Percentiles rank a stretch among this genome's conserved stretches.
Conservation (phyloP, 1,140 invertebrate genomes). For the Meloidogyne exigua region DNA sequence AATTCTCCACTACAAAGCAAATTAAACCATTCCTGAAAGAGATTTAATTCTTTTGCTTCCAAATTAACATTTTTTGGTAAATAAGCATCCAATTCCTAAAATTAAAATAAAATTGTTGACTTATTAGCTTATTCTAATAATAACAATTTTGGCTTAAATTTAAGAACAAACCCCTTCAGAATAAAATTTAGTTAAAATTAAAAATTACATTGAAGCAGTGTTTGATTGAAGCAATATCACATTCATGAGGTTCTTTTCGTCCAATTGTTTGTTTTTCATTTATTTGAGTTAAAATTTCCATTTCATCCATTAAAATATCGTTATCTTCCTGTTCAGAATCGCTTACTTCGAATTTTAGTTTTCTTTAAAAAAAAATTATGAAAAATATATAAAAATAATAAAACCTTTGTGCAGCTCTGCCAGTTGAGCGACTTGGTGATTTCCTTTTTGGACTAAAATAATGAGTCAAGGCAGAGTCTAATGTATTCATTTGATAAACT, state of each 20-base stretch:
- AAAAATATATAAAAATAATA: neutral
- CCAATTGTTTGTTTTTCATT: neutral
- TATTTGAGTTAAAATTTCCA: conserved; percentile 1
- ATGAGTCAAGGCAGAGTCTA: conserved; percentile 8
- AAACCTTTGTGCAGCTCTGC: neutral
- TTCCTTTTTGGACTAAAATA: conserved; percentile 31
- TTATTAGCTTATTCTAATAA: too few relatives aligned
- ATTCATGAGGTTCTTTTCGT: neutral
- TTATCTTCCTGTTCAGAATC: conserved; percentile 24
- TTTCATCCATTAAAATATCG: neutral
- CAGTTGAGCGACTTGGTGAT: conserved; percentile 20
- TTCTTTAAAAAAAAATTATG: conserved; percentile 20
- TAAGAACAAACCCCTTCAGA: too few relatives aligned
- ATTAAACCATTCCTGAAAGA: conserved; percentile 21
- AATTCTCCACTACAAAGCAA: conserved; percentile 22
- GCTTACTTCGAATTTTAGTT: neutral
- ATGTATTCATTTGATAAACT: conserved; percentile 21
- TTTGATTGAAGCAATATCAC: conserved; percentile 8
- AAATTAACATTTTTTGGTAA: neutral
- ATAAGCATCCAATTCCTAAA: conserved; percentile 24
- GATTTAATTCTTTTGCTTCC: neutral
- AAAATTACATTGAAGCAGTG: conserved; percentile 10
- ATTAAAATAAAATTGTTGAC: neutral
- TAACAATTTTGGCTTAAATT: too few relatives aligned
- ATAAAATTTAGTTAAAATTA: too few relatives aligned